Evolutionary conservation across 2,113 vertebrate species (phyloP).

Genomic region (Colaptes auratus): DNA sequence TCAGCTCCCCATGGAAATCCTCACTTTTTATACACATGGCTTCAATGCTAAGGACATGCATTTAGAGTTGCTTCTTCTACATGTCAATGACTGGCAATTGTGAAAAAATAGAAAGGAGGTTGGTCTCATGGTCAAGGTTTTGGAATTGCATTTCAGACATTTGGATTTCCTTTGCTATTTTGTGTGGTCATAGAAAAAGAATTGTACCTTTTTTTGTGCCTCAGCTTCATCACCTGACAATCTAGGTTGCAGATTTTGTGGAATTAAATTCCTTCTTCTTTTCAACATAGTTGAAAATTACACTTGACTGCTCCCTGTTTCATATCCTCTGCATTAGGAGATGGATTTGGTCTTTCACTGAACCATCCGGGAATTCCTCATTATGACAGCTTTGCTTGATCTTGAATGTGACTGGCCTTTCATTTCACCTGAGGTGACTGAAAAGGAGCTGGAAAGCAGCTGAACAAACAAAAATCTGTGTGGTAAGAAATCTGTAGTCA

Average conservation of each 20-base stretch:
- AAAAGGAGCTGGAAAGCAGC: background rate
- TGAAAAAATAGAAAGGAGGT: background rate
- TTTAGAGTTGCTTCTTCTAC: background rate
- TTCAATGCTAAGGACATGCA: background rate
- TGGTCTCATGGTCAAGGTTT: background rate
- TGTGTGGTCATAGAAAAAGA: background rate
- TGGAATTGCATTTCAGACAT: background rate
- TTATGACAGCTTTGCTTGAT: constrained; percentile 18
- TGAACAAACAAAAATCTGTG: background rate
- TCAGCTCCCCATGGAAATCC: background rate
- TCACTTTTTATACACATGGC: background rate
- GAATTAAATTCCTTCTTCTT: background rate
- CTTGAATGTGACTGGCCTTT: constrained; percentile 22
- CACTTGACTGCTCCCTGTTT: background rate
- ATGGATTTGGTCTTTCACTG: background rate
- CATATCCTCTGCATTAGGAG: background rate
- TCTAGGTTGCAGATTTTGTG: background rate
- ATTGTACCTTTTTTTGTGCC: background rate
- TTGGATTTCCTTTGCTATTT: background rate
- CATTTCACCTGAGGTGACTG: constrained; percentile 30
- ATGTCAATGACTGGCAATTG: background rate
- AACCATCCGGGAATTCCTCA: background rate
- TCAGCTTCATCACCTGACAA: background rate
- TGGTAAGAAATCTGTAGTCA: background rate
- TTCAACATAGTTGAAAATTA: background rate